phyloP scores from a whole-genome alignment of 2,113 vertebrate genomes.

The Sinosuthora webbiana region DNA sequence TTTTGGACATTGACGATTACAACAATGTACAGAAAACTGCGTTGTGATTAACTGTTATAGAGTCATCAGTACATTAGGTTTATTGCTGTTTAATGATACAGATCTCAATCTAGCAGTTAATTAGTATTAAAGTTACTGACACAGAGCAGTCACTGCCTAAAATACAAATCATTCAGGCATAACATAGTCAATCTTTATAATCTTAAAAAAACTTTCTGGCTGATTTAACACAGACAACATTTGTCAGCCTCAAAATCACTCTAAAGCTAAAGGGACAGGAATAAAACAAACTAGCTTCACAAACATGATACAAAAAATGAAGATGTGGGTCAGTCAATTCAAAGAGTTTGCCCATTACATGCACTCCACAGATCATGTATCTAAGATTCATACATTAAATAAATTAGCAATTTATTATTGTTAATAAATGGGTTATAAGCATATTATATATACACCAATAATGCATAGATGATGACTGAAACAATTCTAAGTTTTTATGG shows the following conservation, averaged over 20 bases:
- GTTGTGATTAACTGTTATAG: background rate
- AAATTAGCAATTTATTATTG: background rate
- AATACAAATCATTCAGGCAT: background rate
- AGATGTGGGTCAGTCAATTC: background rate
- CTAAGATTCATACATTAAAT: background rate
- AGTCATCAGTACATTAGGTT: conserved; percentile 11
- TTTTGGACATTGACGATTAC: background rate
- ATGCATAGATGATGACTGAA: background rate
- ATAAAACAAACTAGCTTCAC: background rate
- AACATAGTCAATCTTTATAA: background rate
- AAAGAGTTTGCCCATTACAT: background rate
- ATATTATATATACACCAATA: background rate
- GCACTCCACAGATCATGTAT: too few relatives aligned
- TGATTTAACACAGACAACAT: background rate
- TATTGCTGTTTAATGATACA: conserved; percentile 39
- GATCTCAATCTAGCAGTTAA: conserved; percentile 12
- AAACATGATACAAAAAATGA: background rate
- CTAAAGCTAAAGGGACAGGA: background rate
- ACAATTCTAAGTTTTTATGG: background rate
- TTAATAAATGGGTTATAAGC: background rate
- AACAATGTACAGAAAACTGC: background rate
- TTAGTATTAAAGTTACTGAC: conserved; percentile 8
- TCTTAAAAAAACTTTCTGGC: background rate
- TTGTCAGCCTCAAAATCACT: background rate
- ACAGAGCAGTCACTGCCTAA: background rate